These are phyloP conservation scores for Petromus typicus DNA, from an alignment of 2,113 vertebrate species.

Conservation along the genomic window DNA sequence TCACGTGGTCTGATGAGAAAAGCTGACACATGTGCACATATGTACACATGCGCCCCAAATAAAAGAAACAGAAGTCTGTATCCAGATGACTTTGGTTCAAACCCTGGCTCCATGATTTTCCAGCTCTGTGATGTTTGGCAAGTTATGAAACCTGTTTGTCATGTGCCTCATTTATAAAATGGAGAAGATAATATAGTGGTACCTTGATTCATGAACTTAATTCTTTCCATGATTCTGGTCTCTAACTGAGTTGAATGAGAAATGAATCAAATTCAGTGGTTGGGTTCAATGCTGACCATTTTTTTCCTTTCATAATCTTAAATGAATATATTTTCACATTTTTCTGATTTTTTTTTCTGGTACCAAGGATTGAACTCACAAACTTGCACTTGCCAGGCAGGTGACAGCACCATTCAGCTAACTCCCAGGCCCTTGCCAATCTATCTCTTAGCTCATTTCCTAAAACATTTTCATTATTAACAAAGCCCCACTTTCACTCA, in stretches of 20 bases:
- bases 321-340: too few species aligned
- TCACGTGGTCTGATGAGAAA: not conserved
- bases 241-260: not conserved
- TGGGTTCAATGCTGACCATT: not conserved
- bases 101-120: slow-evolving; percentile 33
- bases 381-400: too few species aligned
- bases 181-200: slow-evolving; percentile 20
- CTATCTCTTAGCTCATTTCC: too few species aligned
- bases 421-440: too few species aligned
- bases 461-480: too few species aligned
- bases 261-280: not conserved
- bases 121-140: slow-evolving; percentile 48
- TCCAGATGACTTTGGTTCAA: not conserved
- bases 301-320: too few species aligned
- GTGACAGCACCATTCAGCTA: too few species aligned
- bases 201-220: not conserved
- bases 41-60: not conserved
- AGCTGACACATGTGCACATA: not conserved
- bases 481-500: too few species aligned
- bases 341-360: too few species aligned
- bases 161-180: slow-evolving; percentile 21
- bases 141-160: slow-evolving; percentile 49
- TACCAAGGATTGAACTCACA: too few species aligned
- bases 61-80: slow-evolving; percentile 12
- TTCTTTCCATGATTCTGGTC: not conserved